A percentile compares a stretch with the other conserved stretches of the same genome.
These are phyloP conservation scores for Talpa occidentalis DNA, from an alignment of 2,113 vertebrate genomes.

Conservation along the genomic window DNA sequence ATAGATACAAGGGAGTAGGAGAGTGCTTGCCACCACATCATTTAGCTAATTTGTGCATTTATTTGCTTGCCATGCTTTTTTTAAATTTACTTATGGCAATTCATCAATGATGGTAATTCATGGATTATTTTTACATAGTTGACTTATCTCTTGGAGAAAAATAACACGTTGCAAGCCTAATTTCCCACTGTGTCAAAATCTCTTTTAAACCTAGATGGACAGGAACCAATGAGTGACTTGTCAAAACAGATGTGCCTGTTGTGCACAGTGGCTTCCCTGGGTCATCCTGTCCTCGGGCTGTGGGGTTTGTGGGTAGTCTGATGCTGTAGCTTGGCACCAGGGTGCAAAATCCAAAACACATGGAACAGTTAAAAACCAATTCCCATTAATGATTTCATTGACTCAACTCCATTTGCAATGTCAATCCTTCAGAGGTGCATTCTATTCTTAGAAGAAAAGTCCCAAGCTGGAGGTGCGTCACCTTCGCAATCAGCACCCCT, in stretches of 20 bases:
- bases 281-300: not conserved
- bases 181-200: conserved; percentile 63
- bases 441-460: conserved; percentile 84
- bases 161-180: conserved; percentile 58
- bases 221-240: conserved; percentile 13
- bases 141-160: conserved; percentile 43
- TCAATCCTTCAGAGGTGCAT: conserved; percentile 81
- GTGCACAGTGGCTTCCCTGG: not conserved
- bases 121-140: conserved; percentile 68
- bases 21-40: conserved; percentile 45
- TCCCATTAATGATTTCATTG: conserved; percentile 80
- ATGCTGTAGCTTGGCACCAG: conserved; percentile 57
- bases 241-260: conserved; percentile 53
- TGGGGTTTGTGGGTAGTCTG: conserved; percentile 7
- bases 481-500: conserved; percentile 85
- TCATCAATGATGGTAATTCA: conserved; percentile 38
- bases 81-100: not conserved
- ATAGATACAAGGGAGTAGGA: not conserved
- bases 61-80: conserved; percentile 52
- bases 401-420: conserved; percentile 79
- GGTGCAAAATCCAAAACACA: conserved; percentile 56
- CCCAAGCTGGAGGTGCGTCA: conserved; percentile 82
- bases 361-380: conserved; percentile 72
- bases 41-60: conserved; percentile 76
- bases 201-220: not conserved